phyloP scores from a whole-genome alignment of 2,113 vertebrate species.

The Melierax canorus region DNA sequence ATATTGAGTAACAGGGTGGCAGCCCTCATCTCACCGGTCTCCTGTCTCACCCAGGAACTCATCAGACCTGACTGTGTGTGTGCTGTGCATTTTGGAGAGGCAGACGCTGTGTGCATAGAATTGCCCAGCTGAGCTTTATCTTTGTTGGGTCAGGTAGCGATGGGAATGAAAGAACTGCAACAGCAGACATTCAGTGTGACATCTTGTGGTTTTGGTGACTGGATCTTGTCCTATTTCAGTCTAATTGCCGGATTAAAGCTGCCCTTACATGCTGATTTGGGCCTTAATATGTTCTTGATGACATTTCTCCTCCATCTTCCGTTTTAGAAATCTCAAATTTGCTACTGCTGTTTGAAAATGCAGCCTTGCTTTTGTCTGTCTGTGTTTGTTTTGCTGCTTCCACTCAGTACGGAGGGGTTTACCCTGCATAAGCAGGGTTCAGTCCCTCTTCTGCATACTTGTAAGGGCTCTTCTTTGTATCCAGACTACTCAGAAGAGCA shows the following conservation, averaged over 20 bases:
- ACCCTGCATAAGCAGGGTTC: neutral
- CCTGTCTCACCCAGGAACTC: neutral
- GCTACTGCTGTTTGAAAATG: neutral
- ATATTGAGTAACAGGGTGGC: rapidly evolving
- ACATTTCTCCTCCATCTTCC: neutral
- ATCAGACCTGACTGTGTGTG: neutral
- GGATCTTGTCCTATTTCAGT: neutral
- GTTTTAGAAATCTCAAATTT: neutral
- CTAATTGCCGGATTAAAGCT: neutral
- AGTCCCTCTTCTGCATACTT: neutral
- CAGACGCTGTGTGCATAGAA: rapidly evolving
- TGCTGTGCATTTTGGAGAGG: neutral
- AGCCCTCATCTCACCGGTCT: neutral
- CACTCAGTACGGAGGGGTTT: neutral
- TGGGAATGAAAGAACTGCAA: neutral
- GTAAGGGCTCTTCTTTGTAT: neutral
- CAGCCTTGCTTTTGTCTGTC: neutral
- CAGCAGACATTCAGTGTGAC: neutral
- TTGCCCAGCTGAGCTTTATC: neutral
- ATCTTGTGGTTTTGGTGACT: neutral
- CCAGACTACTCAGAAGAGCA: neutral
- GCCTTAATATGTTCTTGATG: neutral
- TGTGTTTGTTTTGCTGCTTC: neutral
- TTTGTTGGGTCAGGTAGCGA: neutral
- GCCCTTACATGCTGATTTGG: neutral